These are phyloP conservation scores for Vollenhovia emeryi DNA, from an alignment of 1,140 invertebrate genomes.

Conservation along the genomic window DNA sequence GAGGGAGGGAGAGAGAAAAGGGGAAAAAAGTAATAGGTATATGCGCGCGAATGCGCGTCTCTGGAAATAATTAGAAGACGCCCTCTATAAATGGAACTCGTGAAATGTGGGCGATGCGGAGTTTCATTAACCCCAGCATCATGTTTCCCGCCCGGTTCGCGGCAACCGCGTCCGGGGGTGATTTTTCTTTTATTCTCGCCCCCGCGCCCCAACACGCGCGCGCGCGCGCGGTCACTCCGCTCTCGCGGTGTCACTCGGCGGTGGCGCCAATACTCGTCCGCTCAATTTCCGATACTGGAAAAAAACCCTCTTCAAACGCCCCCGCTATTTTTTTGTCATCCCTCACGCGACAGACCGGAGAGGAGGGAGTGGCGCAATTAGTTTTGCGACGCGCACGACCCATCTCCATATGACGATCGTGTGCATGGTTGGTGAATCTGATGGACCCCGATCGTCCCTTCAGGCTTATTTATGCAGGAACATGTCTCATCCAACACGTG, in stretches of 20 bases:
- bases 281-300: constrained; percentile 54
- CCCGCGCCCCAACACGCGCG: not conserved
- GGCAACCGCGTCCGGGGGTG: not conserved
- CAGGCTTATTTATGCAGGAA: constrained; percentile 36
- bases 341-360: not conserved
- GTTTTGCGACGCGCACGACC: constrained; percentile 26
- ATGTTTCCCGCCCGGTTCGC: constrained; percentile 30
- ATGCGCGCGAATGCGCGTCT: constrained; percentile 20
- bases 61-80: constrained; percentile 59
- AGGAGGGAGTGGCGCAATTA: constrained; percentile 34
- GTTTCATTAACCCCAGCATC: constrained; percentile 57
- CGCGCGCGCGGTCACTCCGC: not conserved
- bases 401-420: constrained; percentile 34
- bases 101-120: constrained; percentile 54
- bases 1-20: not conserved
- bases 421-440: not conserved
- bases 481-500: not conserved
- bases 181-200: constrained; percentile 48
- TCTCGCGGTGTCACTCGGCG: constrained; percentile 29
- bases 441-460: constrained; percentile 18
- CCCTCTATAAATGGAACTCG: constrained; percentile 55
- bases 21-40: not conserved
- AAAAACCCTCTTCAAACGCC: constrained; percentile 39
- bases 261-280: constrained; percentile 43
- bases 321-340: constrained; percentile 21